These are phyloP conservation scores for Nasonia giraulti DNA, from an alignment of 1,140 invertebrate species.

Conservation along the genomic window DNA sequence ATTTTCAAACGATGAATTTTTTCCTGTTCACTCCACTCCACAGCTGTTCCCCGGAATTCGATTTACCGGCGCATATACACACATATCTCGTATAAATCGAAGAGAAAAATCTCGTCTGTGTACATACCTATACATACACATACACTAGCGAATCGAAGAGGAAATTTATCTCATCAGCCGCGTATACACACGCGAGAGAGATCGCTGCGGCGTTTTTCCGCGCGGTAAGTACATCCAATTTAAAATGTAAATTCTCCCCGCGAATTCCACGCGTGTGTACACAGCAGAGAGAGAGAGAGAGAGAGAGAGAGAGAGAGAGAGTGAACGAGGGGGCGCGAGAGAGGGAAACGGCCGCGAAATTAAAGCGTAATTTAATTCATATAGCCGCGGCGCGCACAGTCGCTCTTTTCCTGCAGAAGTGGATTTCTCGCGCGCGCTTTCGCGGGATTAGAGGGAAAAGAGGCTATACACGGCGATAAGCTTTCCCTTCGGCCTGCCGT, in stretches of 20 bases:
- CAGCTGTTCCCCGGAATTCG: too few species aligned
- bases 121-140: too few species aligned
- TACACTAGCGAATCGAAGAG: conserved; percentile 1
- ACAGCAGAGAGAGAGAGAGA: too few species aligned
- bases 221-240: conserved; percentile 66
- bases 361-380: conserved; percentile 70
- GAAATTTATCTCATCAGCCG: conserved; percentile 33
- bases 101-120: too few species aligned
- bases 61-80: too few species aligned
- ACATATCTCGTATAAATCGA: too few species aligned
- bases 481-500: neutral
- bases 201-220: conserved; percentile 24
- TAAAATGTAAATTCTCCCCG: conserved; percentile 68
- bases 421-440: neutral
- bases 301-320: too few species aligned
- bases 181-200: neutral
- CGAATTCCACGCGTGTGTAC: neutral
- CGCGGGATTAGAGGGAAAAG: conserved; percentile 14
- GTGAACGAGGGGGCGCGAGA: neutral
- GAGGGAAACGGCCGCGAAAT: conserved; percentile 67
- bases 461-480: neutral
- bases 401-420: conserved; percentile 46
- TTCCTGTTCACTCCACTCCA: too few species aligned
- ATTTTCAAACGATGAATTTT: too few species aligned
- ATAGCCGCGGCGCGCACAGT: neutral